These are phyloP conservation scores for Hirundo rustica DNA, from an alignment of 2,797 vertebrate species.

Conservation along the genomic window DNA sequence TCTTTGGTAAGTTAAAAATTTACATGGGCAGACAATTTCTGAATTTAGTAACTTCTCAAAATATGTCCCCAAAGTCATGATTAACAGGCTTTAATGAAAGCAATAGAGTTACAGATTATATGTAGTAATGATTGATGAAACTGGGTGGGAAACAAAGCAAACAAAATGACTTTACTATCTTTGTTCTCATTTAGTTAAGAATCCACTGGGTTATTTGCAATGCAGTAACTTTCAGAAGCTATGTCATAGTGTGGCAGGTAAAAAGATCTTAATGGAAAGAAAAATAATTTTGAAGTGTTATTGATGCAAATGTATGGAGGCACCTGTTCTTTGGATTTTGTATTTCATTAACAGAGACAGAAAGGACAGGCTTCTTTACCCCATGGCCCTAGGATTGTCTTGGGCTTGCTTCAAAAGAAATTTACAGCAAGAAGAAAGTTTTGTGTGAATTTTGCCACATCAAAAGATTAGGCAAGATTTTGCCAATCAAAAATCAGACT, in stretches of 20 bases:
- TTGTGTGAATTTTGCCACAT: background rate
- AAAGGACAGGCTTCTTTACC: background rate
- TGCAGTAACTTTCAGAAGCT: background rate
- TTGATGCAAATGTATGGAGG: background rate
- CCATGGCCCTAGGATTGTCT: background rate
- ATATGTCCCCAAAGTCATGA: background rate
- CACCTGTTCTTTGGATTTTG: background rate
- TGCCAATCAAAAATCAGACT: background rate
- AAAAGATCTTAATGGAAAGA: background rate
- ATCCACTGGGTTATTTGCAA: background rate
- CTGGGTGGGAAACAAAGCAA: background rate
- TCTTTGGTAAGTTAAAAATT: background rate
- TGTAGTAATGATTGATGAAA: background rate
- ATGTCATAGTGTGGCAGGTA: background rate
- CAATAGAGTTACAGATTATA: background rate
- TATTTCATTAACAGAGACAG: background rate
- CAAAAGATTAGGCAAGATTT: no score
- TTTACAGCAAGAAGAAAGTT: background rate
- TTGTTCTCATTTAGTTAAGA: background rate
- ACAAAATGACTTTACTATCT: background rate
- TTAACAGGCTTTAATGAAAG: background rate
- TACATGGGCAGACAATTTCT: background rate
- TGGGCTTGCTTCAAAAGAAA: background rate
- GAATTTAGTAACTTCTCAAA: background rate
- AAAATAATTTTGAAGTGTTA: background rate